These are phyloP conservation scores for Cephus spinipes DNA, from an alignment of 2,888 invertebrate genomes.

Conservation along the genomic window DNA sequence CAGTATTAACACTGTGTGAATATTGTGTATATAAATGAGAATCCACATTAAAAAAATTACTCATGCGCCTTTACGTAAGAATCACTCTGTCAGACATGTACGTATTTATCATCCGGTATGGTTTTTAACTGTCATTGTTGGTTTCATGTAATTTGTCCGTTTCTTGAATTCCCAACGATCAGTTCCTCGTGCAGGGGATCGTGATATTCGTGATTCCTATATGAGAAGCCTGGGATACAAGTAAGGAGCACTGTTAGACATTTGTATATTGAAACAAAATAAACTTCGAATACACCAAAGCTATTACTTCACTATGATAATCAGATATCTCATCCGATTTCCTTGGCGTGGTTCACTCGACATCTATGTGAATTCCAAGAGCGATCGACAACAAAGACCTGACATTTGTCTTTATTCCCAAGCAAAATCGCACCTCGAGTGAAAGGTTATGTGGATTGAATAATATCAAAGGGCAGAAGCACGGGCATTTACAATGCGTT, in stretches of 20 bases:
- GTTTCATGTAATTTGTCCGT: not conserved
- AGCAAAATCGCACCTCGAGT: slow-evolving; percentile 8
- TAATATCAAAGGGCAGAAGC: slow-evolving; percentile 7
- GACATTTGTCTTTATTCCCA: slow-evolving; percentile 5
- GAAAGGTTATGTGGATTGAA: slow-evolving; percentile 6
- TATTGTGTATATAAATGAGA: not conserved
- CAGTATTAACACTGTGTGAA: not conserved
- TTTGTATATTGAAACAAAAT: no score
- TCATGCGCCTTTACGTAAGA: not conserved
- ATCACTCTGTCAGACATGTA: not conserved
- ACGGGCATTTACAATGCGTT: not conserved
- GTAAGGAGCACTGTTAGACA: not conserved
- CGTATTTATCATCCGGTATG: not conserved
- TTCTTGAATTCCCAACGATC: not conserved
- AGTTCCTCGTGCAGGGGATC: not conserved
- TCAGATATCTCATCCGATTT: not conserved
- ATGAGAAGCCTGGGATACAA: not conserved
- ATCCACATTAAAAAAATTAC: no score
- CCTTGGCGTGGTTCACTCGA: not conserved
- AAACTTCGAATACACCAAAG: not conserved
- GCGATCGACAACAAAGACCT: slow-evolving; percentile 5
- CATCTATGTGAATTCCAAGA: not conserved
- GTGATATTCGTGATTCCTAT: not conserved
- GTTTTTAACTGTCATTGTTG: not conserved
- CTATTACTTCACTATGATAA: not conserved